A percentile compares a stretch with the other conserved stretches of the same genome.
Conservation (phyloP, 1,140 invertebrate genomes). For the Triops cancriformis region DNA sequence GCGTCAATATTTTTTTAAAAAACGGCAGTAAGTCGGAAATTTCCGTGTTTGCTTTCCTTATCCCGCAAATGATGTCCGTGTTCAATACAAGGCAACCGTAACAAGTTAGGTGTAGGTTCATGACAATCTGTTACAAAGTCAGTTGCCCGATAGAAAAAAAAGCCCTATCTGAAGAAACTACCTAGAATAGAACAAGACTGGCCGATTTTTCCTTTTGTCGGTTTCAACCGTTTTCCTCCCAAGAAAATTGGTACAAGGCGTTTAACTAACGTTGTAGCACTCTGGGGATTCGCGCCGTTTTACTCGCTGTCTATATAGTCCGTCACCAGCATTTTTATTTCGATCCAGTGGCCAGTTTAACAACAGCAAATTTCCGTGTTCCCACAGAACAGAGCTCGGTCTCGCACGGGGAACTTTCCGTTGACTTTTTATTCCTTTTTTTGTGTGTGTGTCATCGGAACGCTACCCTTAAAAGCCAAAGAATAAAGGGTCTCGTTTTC, state of each 20-base stretch:
- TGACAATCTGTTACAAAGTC: not conserved
- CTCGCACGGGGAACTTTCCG: not conserved
- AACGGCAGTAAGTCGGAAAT: not conserved
- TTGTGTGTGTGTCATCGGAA: no score
- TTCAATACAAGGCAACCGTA: not conserved
- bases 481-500: no score
- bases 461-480: no score
- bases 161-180: not conserved
- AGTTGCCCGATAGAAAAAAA: not conserved
- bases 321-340: not conserved
- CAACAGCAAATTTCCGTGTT: not conserved
- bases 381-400: not conserved
- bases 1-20: not conserved
- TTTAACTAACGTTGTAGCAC: constrained; percentile 14
- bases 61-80: not conserved
- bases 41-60: not conserved
- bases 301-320: not conserved
- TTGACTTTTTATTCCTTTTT: not conserved
- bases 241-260: not conserved
- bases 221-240: not conserved
- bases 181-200: not conserved
- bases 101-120: not conserved
- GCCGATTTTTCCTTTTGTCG: not conserved
- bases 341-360: not conserved
- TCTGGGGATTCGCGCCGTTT: not conserved